Base-by-base conservation (phyloP, 2,113 vertebrate species). In the Neogobius melanostomus region DNA sequence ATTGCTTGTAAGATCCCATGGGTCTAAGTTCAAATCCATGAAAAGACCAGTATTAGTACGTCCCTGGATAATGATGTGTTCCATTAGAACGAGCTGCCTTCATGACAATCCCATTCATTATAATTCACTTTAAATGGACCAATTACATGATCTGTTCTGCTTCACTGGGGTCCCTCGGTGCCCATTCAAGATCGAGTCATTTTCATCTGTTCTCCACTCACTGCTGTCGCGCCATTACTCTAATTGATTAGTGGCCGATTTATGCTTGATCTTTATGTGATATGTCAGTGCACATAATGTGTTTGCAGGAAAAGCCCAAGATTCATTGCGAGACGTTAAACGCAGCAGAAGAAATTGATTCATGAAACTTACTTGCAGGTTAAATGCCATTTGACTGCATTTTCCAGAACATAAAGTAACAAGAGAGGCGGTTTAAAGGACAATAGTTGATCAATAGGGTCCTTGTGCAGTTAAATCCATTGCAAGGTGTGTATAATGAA, bases 91-190 rank as follows among this genome's bases (percentile, higher is more conserved):
- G 72, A 88, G 72, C 74, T 67, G 75, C 21, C 73, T 46, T 71
- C 60, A 42, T 76, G 70, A 74, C 79, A 86, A 71, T 80, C 80
- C 76, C 74, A 85, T 81, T 82, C 71, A 88, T 87, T 85, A 81
- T 85, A 36, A 62, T 74, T 81, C 59, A 72, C 54, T 77, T 78
- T 64, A 80, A 83, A 76, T 68, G 43, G 68, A 81, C 74, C 83
- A 83, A 85, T 86, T 79, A 82, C 72, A 77, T 74, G 47, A 83
- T 28, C 47, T 56, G 64, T 74, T 75, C 66, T 77, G 59, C 52
- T 44, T 72, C 52, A 47, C 15, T 70, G 68, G 66, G 52, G 66
- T 72, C 50, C 70, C 46, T 44, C 51, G 28, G 71, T 72, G 64
- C 46, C 79, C 17, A 77, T 69, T 28, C 63, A 53, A 36, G 7